Conservation (phyloP, 2,113 vertebrate species). For the Periophthalmus modestus region DNA sequence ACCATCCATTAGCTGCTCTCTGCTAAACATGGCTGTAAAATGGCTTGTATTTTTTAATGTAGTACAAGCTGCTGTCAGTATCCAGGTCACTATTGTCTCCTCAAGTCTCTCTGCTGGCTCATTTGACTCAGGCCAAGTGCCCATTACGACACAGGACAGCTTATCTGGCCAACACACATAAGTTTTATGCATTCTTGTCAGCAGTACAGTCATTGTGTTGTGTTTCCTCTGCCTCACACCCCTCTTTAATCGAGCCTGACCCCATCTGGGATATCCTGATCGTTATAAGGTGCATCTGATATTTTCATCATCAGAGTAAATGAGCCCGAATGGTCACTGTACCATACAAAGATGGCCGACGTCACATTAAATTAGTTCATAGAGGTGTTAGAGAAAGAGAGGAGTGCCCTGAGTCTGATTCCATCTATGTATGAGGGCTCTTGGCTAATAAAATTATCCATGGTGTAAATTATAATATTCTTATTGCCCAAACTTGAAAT, state of each 20-base stretch:
- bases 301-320: slow-evolving; percentile 37
- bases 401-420: not conserved
- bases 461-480: not conserved
- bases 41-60: slow-evolving; percentile 7
- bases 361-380: slow-evolving; percentile 8
- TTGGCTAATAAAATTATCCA: not conserved
- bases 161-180: slow-evolving; percentile 19
- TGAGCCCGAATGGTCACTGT: slow-evolving; percentile 21
- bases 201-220: slow-evolving; percentile 34
- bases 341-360: not conserved
- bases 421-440: not conserved
- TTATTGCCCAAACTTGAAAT: not conserved
- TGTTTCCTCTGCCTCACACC: not conserved
- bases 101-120: slow-evolving; percentile 1
- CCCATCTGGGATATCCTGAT: slow-evolving; percentile 25
- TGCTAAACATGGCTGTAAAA: not conserved
- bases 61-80: slow-evolving; percentile 3
- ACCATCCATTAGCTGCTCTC: not conserved
- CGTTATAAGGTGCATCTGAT: slow-evolving; percentile 26
- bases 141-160: not conserved
- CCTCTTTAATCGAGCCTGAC: slow-evolving; percentile 32
- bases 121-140: slow-evolving; percentile 10
- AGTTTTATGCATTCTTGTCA: slow-evolving; percentile 27
- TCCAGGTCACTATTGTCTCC: slow-evolving; percentile 5
- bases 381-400: not conserved